phyloP scores from a whole-genome alignment of 2,797 vertebrate species.

The Chelon labrosus region DNA sequence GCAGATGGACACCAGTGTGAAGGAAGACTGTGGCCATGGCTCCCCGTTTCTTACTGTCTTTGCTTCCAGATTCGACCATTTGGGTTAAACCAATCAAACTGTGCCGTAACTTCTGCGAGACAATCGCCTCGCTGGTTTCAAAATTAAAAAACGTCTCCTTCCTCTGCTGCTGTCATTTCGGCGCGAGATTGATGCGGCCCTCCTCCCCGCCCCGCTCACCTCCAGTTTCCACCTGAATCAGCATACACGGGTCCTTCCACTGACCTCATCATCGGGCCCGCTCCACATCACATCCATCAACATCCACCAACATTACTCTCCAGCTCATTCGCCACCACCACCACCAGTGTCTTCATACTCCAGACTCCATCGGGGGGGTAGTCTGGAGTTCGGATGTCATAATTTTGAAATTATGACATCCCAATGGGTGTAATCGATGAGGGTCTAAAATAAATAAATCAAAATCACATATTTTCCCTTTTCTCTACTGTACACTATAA shows the following conservation, averaged over 20 bases:
- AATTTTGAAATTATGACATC: background rate
- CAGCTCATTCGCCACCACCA: background rate
- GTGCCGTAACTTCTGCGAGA: background rate
- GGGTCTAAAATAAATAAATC: background rate
- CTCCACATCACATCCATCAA: conserved; percentile 2
- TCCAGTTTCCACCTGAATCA: background rate
- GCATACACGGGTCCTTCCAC: background rate
- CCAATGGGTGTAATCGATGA: background rate
- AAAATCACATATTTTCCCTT: background rate
- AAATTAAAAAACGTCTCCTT: background rate
- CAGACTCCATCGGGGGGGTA: background rate
- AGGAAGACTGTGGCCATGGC: no score
- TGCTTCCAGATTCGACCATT: background rate
- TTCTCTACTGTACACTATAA: background rate
- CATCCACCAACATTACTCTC: background rate
- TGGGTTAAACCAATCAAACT: background rate
- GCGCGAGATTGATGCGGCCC: background rate
- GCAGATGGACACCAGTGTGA: background rate
- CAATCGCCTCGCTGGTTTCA: background rate
- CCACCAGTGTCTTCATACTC: background rate
- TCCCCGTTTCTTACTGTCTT: background rate
- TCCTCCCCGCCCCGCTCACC: background rate
- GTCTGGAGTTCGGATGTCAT: background rate
- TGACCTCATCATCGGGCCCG: background rate
- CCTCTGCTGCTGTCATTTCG: background rate